Percentiles rank a stretch among this genome's conserved stretches.
These are phyloP conservation scores for Varanus salvator DNA, from an alignment of 2,113 vertebrate genomes.

Conservation along the genomic window DNA sequence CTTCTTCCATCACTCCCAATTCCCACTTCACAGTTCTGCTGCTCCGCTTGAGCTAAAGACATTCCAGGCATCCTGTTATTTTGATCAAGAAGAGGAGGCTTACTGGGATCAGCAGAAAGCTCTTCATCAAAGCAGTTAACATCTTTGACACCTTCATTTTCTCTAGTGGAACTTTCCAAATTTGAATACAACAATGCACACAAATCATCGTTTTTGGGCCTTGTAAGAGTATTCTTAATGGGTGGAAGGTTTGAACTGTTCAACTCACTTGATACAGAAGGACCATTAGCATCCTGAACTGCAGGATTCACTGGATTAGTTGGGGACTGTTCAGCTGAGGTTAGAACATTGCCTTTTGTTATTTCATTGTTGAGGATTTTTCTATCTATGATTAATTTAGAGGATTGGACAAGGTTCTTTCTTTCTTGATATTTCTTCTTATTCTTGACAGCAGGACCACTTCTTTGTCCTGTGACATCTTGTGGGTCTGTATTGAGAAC, in stretches of 20 bases:
- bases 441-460: constrained; percentile 29
- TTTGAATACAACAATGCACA: constrained; percentile 34
- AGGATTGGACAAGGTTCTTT: constrained; percentile 28
- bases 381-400: constrained; percentile 13
- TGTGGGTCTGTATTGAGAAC: constrained; percentile 48
- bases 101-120: not conserved
- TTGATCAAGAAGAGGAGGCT: not conserved
- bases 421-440: constrained; percentile 54
- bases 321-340: not conserved
- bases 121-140: constrained; percentile 33
- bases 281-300: not conserved
- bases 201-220: constrained; percentile 54
- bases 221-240: constrained; percentile 1
- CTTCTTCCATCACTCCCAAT: constrained; percentile 18
- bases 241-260: constrained; percentile 10
- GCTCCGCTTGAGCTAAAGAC: constrained; percentile 27
- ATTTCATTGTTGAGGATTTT: constrained; percentile 9
- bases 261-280: not conserved
- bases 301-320: not conserved
- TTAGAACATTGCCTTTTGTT: not conserved
- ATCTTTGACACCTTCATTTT: constrained; percentile 22
- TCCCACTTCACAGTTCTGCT: not conserved
- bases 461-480: constrained; percentile 34
- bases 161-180: not conserved
- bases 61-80: constrained; percentile 23